Evolutionary conservation across 2,888 invertebrate species (phyloP).

Genomic region (Ctenicera cuprea): DNA sequence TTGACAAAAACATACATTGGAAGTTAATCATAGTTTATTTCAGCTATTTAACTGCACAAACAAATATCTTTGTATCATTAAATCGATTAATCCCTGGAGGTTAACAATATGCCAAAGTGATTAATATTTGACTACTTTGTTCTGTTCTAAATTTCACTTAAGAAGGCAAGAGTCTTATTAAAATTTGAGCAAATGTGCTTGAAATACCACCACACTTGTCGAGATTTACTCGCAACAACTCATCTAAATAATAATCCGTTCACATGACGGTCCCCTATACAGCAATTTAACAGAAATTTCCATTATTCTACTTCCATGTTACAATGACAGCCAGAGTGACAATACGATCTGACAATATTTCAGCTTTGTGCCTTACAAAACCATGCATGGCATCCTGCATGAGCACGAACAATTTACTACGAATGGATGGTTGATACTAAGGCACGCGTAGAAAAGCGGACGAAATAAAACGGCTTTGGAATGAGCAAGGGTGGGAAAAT

Average conservation of each 20-base stretch:
- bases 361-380: not conserved
- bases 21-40: no score
- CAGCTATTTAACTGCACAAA: no score
- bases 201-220: not conserved
- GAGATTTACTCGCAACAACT: no score
- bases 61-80: no score
- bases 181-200: not conserved
- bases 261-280: conserved; percentile 1
- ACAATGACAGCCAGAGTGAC: not conserved
- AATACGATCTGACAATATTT: conserved; percentile 8
- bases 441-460: conserved; percentile 19
- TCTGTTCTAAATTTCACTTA: no score
- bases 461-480: conserved; percentile 21
- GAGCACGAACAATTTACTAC: conserved; percentile 34
- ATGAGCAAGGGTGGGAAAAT: no score
- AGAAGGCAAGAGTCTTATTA: no score
- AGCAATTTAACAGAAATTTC: conserved; percentile 8
- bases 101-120: no score
- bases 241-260: not conserved
- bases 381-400: conserved; percentile 1
- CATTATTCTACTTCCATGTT: not conserved
- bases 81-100: no score
- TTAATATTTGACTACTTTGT: no score
- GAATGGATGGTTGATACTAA: conserved; percentile 22
- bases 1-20: no score